Conservation (phyloP, 2,113 vertebrate species). For the Cercopithecus mona region DNA sequence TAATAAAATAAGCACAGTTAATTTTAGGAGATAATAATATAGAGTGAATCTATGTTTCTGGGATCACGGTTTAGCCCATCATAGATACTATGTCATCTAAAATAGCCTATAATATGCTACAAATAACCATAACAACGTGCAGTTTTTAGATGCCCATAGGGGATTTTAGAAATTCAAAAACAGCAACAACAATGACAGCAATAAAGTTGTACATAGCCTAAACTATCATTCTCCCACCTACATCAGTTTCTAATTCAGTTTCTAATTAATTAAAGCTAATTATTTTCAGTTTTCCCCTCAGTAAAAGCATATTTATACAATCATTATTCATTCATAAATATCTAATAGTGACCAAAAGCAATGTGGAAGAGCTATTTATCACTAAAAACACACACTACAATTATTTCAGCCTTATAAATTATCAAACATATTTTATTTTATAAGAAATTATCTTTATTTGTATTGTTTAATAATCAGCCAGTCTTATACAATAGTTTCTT, state of each 20-base stretch:
- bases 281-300: slow-evolving; percentile 56
- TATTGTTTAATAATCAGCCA: not conserved
- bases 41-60: not conserved
- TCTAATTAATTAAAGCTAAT: slow-evolving; percentile 66
- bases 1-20: not conserved
- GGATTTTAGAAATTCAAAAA: slow-evolving; percentile 40
- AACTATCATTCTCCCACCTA: slow-evolving; percentile 8
- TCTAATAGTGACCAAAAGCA: slow-evolving; percentile 18
- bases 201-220: not conserved
- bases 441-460: not conserved
- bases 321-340: slow-evolving; percentile 66
- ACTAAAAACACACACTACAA: not conserved
- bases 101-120: not conserved
- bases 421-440: not conserved
- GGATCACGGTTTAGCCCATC: not conserved
- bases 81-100: not conserved
- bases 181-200: not conserved
- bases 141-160: not conserved
- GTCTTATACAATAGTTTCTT: not conserved
- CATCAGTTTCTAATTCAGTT: slow-evolving; percentile 48
- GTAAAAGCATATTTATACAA: slow-evolving; percentile 37
- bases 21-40: slow-evolving; percentile 28
- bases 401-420: not conserved
- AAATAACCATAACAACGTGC: not conserved
- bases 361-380: not conserved